Percentiles rank a stretch among this genome's conserved stretches.
Evolutionary conservation across 2,113 vertebrate species (phyloP).

Genomic region (Pipa parva): DNA sequence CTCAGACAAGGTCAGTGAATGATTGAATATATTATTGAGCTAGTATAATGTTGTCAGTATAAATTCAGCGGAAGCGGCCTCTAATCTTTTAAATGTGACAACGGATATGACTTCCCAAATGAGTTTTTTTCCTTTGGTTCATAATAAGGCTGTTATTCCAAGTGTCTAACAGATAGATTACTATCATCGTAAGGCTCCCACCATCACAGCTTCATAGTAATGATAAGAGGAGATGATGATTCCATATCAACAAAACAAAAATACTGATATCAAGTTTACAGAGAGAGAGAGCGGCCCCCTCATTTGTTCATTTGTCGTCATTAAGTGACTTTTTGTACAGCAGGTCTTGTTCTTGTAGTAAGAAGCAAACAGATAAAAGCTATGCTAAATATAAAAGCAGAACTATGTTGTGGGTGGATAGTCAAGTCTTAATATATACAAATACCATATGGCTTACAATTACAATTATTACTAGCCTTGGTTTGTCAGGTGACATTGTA

Average conservation of each 20-base stretch:
- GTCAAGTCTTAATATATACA: no score
- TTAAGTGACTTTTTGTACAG: not conserved
- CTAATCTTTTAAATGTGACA: not conserved
- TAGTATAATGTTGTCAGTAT: not conserved
- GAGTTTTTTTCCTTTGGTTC: not conserved
- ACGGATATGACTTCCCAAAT: not conserved
- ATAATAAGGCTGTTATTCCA: slow-evolving; percentile 17
- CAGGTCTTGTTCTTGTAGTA: not conserved
- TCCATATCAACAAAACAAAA: not conserved
- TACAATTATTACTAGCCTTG: no score
- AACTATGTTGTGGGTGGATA: no score
- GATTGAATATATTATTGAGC: not conserved
- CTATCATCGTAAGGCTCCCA: slow-evolving; percentile 1
- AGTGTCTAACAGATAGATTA: slow-evolving; percentile 18
- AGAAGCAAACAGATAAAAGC: not conserved
- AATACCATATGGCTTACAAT: no score
- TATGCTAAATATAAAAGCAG: no score
- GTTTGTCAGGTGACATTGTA: no score
- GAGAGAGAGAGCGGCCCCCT: not conserved
- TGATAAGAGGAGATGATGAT: not conserved
- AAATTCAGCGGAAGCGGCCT: not conserved
- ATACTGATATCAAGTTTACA: not conserved
- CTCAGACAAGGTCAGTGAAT: not conserved
- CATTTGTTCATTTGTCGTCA: not conserved
- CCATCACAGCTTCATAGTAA: not conserved